phyloP scores from a whole-genome alignment of 1,140 invertebrate species.

The Drosophila mayri region DNA sequence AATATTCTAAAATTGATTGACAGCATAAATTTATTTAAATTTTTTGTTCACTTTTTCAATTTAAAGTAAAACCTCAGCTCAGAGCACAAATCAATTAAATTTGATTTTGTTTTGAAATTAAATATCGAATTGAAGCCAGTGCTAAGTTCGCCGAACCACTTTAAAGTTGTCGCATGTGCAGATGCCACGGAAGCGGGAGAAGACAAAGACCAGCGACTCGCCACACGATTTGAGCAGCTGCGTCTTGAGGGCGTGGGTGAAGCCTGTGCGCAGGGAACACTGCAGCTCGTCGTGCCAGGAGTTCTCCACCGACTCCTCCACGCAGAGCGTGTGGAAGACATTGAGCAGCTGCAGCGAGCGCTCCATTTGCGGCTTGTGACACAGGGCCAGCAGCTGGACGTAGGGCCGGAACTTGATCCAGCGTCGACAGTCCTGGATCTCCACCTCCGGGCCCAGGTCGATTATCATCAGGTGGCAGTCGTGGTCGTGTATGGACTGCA shows the following conservation, averaged over 20 bases:
- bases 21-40: not conserved
- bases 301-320: constrained; percentile 55
- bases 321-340: constrained; percentile 49
- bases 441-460: constrained; percentile 58
- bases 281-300: constrained; percentile 69
- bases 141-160: constrained; percentile 46
- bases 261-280: constrained; percentile 39
- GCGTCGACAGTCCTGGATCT: constrained; percentile 52
- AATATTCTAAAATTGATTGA: not conserved
- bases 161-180: constrained; percentile 66
- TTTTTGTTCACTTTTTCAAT: not conserved
- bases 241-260: constrained; percentile 37
- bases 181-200: constrained; percentile 58
- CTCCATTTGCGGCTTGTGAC: constrained; percentile 53
- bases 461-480: constrained; percentile 68
- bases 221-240: constrained; percentile 44
- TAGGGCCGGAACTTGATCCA: constrained; percentile 73
- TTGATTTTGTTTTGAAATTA: no score
- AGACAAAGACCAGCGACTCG: constrained; percentile 66
- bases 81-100: not conserved
- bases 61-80: not conserved
- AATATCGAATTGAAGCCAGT: not conserved
- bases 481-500: constrained; percentile 51
- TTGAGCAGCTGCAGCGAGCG: constrained; percentile 59
- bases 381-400: constrained; percentile 54